phyloP scores from a whole-genome alignment of 2,113 vertebrate genomes.

The Hymenochirus boettgeri region DNA sequence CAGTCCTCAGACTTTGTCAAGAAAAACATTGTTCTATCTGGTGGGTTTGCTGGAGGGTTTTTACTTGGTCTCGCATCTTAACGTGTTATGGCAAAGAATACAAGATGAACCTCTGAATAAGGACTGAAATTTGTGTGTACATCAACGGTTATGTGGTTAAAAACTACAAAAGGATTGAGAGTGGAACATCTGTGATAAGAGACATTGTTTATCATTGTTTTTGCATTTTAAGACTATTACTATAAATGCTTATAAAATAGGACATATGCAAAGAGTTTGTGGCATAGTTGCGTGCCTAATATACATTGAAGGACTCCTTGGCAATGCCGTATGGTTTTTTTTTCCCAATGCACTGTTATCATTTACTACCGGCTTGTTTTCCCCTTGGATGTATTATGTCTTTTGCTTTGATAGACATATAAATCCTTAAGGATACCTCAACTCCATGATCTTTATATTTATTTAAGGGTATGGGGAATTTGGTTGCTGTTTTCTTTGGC shows the following conservation, averaged over 20 bases:
- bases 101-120: neutral
- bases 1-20: constrained; percentile 95
- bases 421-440: neutral
- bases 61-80: constrained; percentile 92
- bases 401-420: constrained; percentile 3
- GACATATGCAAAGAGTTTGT: constrained; percentile 11
- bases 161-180: neutral
- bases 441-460: constrained; percentile 21
- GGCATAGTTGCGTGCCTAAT: neutral
- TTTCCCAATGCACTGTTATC: constrained; percentile 7
- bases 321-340: neutral
- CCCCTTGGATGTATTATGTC: constrained; percentile 7
- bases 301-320: constrained; percentile 11
- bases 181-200: constrained; percentile 1
- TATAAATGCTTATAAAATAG: constrained; percentile 14
- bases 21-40: constrained; percentile 91
- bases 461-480: constrained; percentile 28
- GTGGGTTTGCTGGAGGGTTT: constrained; percentile 94
- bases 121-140: constrained; percentile 8
- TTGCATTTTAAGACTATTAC: neutral
- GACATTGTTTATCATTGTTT: constrained; percentile 10
- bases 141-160: neutral
- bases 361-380: neutral
- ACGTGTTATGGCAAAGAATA: constrained; percentile 29
- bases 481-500: constrained; percentile 9